Evolutionary conservation across 2,888 invertebrate species (phyloP).

Genomic region (Pristionchus entomophagus): DNA sequence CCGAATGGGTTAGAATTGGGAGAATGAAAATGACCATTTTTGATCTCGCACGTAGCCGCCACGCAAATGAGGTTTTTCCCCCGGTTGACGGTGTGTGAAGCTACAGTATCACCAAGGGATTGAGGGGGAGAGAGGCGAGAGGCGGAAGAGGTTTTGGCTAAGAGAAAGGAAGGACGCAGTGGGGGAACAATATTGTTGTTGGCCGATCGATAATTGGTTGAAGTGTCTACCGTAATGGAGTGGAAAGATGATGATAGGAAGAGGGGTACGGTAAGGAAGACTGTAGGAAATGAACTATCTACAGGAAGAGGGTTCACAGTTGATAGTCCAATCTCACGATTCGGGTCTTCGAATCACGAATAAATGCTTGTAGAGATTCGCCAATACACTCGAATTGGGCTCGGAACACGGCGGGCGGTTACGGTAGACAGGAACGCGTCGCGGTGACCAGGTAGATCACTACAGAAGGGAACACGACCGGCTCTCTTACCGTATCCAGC

Average conservation of each 20-base stretch:
- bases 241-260: not conserved
- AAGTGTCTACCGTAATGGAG: not conserved
- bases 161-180: too few relatives aligned
- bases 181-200: not conserved
- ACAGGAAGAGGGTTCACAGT: not conserved
- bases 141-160: not conserved
- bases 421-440: constrained; percentile 16
- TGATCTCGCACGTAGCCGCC: too few relatives aligned
- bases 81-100: too few relatives aligned
- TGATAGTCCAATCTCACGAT: constrained; percentile 28
- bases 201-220: not conserved
- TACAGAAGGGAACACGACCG: not conserved
- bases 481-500: not conserved
- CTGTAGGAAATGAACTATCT: not conserved
- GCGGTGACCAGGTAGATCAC: constrained; percentile 15
- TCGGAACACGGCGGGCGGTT: not conserved
- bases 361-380: not conserved
- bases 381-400: constrained; percentile 36
- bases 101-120: constrained; percentile 22
- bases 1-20: too few relatives aligned
- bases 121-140: not conserved
- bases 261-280: not conserved
- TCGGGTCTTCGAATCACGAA: constrained; percentile 24
- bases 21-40: too few relatives aligned
- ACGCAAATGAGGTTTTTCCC: too few relatives aligned